Conservation (phyloP, 2,797 vertebrate species). For the Psittacula echo region DNA sequence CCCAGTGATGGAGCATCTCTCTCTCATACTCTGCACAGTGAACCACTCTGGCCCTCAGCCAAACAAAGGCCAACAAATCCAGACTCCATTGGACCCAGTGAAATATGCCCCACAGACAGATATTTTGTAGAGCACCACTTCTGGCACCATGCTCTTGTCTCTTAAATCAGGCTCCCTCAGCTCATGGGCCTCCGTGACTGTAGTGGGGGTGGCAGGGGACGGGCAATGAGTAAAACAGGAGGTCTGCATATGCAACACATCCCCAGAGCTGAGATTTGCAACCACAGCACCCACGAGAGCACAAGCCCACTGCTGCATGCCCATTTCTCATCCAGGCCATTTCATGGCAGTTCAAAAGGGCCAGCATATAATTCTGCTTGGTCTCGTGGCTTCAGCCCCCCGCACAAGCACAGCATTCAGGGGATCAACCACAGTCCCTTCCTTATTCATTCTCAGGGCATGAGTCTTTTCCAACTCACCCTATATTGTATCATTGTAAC, state of each 20-base stretch:
- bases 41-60: neutral
- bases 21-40: neutral
- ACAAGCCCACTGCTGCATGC: neutral
- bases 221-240: neutral
- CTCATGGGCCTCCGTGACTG: neutral
- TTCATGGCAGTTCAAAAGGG: fast-evolving
- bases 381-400: neutral
- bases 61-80: neutral
- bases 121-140: neutral
- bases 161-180: neutral
- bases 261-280: neutral
- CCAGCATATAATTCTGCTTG: neutral
- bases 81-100: neutral
- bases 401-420: neutral
- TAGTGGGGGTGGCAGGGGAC: fast-evolving
- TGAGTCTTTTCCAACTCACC: constrained; percentile 16
- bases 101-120: neutral
- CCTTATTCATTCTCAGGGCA: neutral
- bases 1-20: neutral
- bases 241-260: fast-evolving
- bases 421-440: neutral
- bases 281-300: neutral
- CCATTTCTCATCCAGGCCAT: neutral
- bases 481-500: constrained; percentile 15
- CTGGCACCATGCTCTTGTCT: neutral